Evolutionary conservation across 2,888 invertebrate genomes (phyloP).

Genomic region (Nephrotoma appendiculata): DNA sequence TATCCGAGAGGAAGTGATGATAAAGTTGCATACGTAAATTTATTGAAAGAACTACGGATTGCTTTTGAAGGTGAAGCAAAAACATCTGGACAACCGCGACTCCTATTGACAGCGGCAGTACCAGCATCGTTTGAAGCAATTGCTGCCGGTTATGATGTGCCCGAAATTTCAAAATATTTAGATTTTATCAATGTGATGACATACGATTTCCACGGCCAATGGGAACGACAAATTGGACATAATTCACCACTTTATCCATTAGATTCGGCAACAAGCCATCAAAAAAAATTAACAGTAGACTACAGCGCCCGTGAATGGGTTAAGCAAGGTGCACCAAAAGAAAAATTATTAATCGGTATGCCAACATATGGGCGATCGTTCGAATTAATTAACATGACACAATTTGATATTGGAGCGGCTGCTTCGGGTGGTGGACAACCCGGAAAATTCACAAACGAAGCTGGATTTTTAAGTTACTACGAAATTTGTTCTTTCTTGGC

Average conservation of each 20-base stretch:
- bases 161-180: conserved; percentile 83
- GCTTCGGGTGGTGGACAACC: conserved; percentile 75
- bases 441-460: conserved; percentile 83
- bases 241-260: conserved; percentile 82
- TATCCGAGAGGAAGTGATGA: conserved; percentile 84
- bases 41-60: conserved; percentile 61
- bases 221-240: conserved; percentile 87
- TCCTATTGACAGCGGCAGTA: conserved; percentile 75
- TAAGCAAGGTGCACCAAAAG: conserved; percentile 82
- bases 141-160: conserved; percentile 85
- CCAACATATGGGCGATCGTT: conserved; percentile 89
- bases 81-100: conserved; percentile 64
- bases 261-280: conserved; percentile 78
- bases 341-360: conserved; percentile 89
- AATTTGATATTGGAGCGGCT: conserved; percentile 85
- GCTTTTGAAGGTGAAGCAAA: conserved; percentile 90
- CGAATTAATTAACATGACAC: conserved; percentile 68
- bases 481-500: conserved; percentile 88
- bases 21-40: conserved; percentile 65
- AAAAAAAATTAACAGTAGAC: conserved; percentile 86
- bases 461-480: conserved; percentile 90
- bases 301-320: conserved; percentile 87
- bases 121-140: conserved; percentile 90
- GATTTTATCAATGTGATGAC: conserved; percentile 94
- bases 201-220: conserved; percentile 90